These are phyloP conservation scores for Laticauda laticaudata DNA, from an alignment of 2,113 vertebrate species.

Conservation along the genomic window DNA sequence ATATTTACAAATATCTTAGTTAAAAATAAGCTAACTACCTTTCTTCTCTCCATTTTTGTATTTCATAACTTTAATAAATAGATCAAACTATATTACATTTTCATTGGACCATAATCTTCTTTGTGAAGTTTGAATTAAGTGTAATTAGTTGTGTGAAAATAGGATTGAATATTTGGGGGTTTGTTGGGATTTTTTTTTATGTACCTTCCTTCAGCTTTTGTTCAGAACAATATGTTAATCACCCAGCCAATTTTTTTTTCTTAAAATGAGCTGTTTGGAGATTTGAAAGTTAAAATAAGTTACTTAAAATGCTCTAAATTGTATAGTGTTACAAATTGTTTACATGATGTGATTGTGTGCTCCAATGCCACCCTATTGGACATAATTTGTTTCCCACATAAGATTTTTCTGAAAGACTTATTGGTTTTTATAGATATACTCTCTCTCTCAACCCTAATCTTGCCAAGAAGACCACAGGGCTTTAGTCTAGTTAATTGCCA, in stretches of 20 bases:
- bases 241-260: not conserved
- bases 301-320: not conserved
- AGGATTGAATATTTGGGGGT: not conserved
- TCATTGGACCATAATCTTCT: not conserved
- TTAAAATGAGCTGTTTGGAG: not conserved
- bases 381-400: not conserved
- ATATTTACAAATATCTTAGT: not conserved
- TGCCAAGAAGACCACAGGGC: not conserved
- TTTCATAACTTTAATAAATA: not conserved
- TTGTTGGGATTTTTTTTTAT: too few species aligned
- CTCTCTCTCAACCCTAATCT: not conserved
- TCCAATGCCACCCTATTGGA: not conserved
- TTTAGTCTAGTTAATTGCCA: not conserved
- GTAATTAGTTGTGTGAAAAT: not conserved
- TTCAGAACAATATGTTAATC: too few species aligned
- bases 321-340: not conserved
- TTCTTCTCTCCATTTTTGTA: not conserved
- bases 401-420: not conserved
- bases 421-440: not conserved
- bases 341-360: not conserved
- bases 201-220: too few species aligned
- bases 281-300: not conserved
- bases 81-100: not conserved
- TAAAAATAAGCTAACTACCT: not conserved
- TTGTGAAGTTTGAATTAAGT: not conserved